Evolutionary conservation across 2,888 invertebrate species (phyloP).

Genomic region (Lasioglossum calceatum): DNA sequence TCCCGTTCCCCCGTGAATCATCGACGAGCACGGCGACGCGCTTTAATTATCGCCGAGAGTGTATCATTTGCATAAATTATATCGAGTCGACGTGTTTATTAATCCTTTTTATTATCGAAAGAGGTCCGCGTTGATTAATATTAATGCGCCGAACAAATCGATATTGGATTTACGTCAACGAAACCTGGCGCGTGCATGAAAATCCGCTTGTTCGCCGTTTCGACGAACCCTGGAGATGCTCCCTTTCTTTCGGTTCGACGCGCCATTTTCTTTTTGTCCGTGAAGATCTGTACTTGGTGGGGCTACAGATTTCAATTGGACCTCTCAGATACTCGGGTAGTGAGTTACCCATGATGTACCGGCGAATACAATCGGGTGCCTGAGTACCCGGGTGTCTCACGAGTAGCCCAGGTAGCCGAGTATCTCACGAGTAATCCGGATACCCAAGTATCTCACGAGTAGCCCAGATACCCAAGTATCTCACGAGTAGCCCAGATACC

Average conservation of each 20-base stretch:
- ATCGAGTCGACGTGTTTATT: not conserved
- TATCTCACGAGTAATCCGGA: no score
- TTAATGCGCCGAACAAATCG: not conserved
- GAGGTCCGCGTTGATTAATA: not conserved
- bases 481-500: no score
- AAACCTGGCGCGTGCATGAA: not conserved
- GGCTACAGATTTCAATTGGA: no score
- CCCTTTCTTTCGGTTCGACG: not conserved
- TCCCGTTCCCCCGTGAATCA: conserved; percentile 15
- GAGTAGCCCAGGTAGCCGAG: no score
- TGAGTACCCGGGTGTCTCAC: no score
- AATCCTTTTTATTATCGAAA: not conserved
- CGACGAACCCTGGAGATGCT: not conserved
- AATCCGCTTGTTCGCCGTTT: not conserved
- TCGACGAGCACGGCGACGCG: not conserved
- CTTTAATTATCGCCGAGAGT: not conserved
- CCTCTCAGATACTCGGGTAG: no score
- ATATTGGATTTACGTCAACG: not conserved
- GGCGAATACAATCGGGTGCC: no score
- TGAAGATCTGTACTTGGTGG: no score
- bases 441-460: no score
- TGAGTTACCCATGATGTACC: no score
- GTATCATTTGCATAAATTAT: conserved; percentile 11
- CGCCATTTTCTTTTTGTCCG: no score
- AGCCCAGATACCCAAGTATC: no score